Evolutionary conservation across 2,888 invertebrate genomes (phyloP).

Genomic region (Resseliella maxima): DNA sequence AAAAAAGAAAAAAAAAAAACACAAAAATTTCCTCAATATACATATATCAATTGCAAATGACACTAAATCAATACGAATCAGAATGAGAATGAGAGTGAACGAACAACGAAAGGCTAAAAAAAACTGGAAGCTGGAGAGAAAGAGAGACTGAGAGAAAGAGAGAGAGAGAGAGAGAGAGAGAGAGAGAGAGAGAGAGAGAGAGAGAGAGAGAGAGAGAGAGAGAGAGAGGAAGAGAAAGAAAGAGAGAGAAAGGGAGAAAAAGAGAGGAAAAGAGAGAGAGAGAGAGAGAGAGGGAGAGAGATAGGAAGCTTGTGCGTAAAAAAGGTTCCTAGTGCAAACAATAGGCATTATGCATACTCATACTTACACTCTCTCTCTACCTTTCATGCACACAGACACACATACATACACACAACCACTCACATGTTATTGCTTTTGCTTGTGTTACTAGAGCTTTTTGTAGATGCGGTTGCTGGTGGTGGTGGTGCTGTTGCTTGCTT

Average conservation of each 20-base stretch:
- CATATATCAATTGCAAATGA: constrained; percentile 55
- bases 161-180: background rate
- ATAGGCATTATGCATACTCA: constrained; percentile 54
- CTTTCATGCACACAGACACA: background rate
- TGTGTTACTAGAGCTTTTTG: background rate
- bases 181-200: no score
- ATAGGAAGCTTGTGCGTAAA: no score
- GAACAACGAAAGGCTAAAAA: no score
- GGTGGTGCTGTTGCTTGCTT: background rate
- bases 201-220: no score
- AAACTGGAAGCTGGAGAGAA: background rate
- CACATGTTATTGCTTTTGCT: constrained; percentile 51
- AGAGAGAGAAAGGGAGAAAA: no score
- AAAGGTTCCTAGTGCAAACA: constrained; percentile 51
- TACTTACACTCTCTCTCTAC: background rate
- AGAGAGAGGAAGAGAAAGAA: no score
- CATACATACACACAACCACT: background rate
- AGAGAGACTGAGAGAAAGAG: no score
- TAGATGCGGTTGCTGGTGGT: background rate
- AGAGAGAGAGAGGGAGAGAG: no score
- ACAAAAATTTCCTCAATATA: constrained; percentile 22
- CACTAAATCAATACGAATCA: constrained; percentile 53
- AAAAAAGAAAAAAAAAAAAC: background rate
- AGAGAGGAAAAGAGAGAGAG: no score
- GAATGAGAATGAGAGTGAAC: background rate